Percentiles rank a stretch among this genome's conserved stretches.
Conservation (phyloP, 2,888 invertebrate species). For the Capitulum mitella region DNA sequence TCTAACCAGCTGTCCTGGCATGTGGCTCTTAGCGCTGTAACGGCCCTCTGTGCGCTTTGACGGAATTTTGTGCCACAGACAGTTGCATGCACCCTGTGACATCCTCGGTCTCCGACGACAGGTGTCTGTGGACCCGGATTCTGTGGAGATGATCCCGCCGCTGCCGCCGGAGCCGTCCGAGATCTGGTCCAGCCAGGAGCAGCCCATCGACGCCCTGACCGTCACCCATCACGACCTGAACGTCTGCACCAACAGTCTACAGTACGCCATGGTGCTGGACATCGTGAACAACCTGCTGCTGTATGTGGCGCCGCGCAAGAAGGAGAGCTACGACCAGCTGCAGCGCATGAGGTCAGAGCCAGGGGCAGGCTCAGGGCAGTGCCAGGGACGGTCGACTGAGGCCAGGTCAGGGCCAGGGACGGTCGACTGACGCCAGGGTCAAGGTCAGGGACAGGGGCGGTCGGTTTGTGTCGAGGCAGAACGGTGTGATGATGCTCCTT, state of each 20-base stretch:
- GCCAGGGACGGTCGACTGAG: constrained; percentile 49
- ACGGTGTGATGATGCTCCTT: too few species aligned
- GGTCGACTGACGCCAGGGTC: too few species aligned
- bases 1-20: too few species aligned
- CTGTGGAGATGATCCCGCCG: constrained; percentile 56
- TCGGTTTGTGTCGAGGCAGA: too few species aligned
- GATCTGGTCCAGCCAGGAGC: constrained; percentile 71
- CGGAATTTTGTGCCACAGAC: too few species aligned
- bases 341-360: constrained; percentile 11
- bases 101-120: constrained; percentile 38
- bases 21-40: too few species aligned
- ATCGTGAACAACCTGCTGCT: constrained; percentile 94
- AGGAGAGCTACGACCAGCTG: constrained; percentile 32
- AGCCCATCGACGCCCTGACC: constrained; percentile 92
- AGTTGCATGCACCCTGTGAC: constrained; percentile 41
- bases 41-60: too few species aligned
- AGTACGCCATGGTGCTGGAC: constrained; percentile 95
- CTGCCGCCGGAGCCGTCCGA: constrained; percentile 52
- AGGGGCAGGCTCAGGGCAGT: too few species aligned
- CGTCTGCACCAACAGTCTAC: constrained; percentile 77
- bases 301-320: constrained; percentile 73
- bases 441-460: too few species aligned
- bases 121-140: constrained; percentile 6
- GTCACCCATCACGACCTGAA: constrained; percentile 97
- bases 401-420: too few species aligned